Base-by-base conservation (phyloP, 2,888 invertebrate species). In the Zeuzera pyrina region DNA sequence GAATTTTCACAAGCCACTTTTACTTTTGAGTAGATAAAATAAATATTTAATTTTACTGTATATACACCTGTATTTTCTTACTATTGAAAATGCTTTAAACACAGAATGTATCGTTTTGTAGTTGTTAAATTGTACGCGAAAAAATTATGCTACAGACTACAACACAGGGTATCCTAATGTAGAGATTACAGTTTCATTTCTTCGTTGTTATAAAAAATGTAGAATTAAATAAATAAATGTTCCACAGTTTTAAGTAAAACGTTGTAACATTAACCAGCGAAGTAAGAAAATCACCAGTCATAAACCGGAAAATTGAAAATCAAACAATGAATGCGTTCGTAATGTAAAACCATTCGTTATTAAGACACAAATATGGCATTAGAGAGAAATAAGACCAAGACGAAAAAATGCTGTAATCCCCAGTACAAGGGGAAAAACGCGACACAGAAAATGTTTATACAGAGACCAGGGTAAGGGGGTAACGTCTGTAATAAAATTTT, bases 401-500 rank as follows among this genome's bases (percentile, higher is more conserved):
- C 49, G 57, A 61, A 64, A 62, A 58, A 55, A 55, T 19, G 54
- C 53, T 45, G 42, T 42, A 46, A 43, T 43, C 38, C 46, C 42
- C 44, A 27, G 35, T 31, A 37, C 45, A 44, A 49, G 55, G 59
- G 60, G 61, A 56, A 51, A 47, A 52, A 57, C 49, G 58, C 60
- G 64, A 67, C 65, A 67, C 56, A 62, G 60, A 68, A 69, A 72
- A 73, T 77, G 70, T 77, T 76, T 77, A 70, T 69, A 72, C 60
- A 61, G 55, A 55, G 66, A 67, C 59, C 63, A 61, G 60, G 53
- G 65, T 63, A 71, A 71, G 70, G 69, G 70, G 72, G 73, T 79
- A 72, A 73, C 66, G 73, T 47, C 52, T 49, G 62, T 77, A 74
- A 81, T 79, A 83, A 81, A 78, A 79, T 81, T 79, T 81, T 74